Conservation (phyloP, 2,888 invertebrate genomes). For the Habroteleia sp. region DNA sequence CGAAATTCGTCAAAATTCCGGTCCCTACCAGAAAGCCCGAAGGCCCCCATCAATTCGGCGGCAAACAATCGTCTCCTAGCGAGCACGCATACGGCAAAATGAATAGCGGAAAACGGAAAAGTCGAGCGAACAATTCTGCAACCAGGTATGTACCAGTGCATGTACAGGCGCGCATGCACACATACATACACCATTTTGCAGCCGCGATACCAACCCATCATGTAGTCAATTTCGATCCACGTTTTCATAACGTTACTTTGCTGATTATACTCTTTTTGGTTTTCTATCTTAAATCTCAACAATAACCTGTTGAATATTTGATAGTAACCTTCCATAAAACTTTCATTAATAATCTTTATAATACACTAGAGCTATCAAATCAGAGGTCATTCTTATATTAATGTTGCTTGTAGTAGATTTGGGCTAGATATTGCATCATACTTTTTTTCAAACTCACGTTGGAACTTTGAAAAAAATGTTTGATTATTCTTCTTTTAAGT, state of each 20-base stretch:
- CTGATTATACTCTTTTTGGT: too few relatives aligned
- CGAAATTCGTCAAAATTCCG: slow-evolving; percentile 88
- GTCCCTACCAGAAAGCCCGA: slow-evolving; percentile 91
- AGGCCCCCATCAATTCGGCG: slow-evolving; percentile 88
- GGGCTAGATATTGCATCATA: slow-evolving; percentile 50
- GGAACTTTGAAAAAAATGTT: too few relatives aligned
- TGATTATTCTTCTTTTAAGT: too few relatives aligned
- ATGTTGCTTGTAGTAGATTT: slow-evolving; percentile 19
- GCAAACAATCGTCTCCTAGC: slow-evolving; percentile 78
- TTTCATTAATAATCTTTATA: too few relatives aligned
- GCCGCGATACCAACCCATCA: neutral
- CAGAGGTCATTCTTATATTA: slow-evolving; percentile 45
- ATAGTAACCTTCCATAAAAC: too few relatives aligned
- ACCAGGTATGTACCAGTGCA: slow-evolving; percentile 84
- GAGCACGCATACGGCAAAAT: slow-evolving; percentile 82
- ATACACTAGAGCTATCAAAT: too few relatives aligned
- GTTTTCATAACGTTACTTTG: too few relatives aligned
- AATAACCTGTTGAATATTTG: too few relatives aligned
- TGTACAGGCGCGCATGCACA: too few relatives aligned
- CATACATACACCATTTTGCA: slow-evolving; percentile 34
- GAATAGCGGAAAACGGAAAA: slow-evolving; percentile 92
- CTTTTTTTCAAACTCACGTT: slow-evolving; percentile 19
- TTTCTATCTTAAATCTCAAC: too few relatives aligned
- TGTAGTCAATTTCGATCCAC: neutral
- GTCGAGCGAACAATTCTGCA: slow-evolving; percentile 86